Conservation (phyloP, 2,888 invertebrate genomes). For the Latrodectus hesperus region DNA sequence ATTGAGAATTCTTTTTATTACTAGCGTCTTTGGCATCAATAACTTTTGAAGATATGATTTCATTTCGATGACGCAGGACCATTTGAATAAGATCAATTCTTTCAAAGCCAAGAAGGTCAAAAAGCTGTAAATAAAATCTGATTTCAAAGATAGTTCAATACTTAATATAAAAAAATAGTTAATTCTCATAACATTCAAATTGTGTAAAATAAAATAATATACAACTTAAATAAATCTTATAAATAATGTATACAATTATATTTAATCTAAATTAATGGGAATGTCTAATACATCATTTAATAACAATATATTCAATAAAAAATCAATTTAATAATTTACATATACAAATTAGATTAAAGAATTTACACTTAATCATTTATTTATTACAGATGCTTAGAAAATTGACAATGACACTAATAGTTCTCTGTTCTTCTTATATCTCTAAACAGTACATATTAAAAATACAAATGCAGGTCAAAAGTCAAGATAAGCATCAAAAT, state of each 20-base stretch:
- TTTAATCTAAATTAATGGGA: background rate
- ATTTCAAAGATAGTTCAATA: background rate
- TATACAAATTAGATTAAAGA: too few species aligned
- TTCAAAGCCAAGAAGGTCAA: conserved; percentile 92
- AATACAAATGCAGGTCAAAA: too few species aligned
- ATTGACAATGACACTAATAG: too few species aligned
- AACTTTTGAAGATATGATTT: conserved; percentile 73
- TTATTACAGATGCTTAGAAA: too few species aligned
- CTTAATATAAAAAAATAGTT: background rate
- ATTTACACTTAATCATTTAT: too few species aligned
- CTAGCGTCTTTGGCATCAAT: conserved; percentile 48
- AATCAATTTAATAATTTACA: too few species aligned
- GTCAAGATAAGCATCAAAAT: too few species aligned
- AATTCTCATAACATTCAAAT: background rate
- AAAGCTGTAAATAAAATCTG: conserved; percentile 77
- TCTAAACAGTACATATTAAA: too few species aligned
- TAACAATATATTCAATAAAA: too few species aligned
- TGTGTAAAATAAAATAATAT: background rate
- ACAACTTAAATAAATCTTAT: background rate
- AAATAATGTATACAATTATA: background rate
- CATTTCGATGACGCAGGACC: conserved; percentile 81
- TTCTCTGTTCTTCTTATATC: too few species aligned
- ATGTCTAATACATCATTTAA: background rate
- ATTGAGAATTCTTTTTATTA: conserved; percentile 76
- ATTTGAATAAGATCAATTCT: conserved; percentile 84